A percentile compares a stretch with the other conserved stretches of the same genome.
Evolutionary conservation across 2,113 vertebrate genomes (phyloP).

Genomic region (Solenodon paradoxus): DNA sequence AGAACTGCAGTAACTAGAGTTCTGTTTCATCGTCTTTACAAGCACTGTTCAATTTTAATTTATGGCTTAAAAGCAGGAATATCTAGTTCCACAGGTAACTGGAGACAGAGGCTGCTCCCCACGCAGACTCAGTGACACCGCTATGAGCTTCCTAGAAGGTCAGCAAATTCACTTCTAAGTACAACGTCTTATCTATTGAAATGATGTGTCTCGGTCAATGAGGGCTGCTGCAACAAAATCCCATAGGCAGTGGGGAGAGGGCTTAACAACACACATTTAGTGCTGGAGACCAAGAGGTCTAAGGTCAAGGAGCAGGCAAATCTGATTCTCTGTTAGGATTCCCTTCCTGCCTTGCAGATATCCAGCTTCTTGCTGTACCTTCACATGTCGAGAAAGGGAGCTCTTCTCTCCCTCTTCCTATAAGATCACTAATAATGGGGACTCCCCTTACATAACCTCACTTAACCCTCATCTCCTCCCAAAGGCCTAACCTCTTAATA

Average conservation of each 20-base stretch:
- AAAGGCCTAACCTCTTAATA: too few species aligned
- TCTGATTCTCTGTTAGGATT: neutral
- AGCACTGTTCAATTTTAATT: neutral
- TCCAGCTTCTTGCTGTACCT: neutral
- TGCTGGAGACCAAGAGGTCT: neutral
- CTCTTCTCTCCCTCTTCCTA: neutral
- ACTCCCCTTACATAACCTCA: neutral
- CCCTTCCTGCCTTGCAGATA: too few species aligned
- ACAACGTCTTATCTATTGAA: neutral
- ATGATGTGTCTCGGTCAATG: neutral
- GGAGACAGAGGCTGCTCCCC: neutral
- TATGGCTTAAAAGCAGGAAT: neutral
- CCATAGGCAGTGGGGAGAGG: neutral
- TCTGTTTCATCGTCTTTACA: neutral
- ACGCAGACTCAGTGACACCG: too few species aligned
- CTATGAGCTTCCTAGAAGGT: neutral
- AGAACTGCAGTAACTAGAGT: neutral
- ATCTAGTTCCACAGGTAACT: neutral
- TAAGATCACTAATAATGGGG: neutral
- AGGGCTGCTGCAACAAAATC: neutral
- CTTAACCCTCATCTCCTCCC: neutral
- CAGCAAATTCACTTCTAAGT: neutral
- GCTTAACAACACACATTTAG: neutral
- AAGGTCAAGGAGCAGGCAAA: neutral
- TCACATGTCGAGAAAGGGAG: neutral